These are phyloP conservation scores for Phoenicopterus ruber DNA, from an alignment of 2,113 vertebrate species.

Conservation along the genomic window DNA sequence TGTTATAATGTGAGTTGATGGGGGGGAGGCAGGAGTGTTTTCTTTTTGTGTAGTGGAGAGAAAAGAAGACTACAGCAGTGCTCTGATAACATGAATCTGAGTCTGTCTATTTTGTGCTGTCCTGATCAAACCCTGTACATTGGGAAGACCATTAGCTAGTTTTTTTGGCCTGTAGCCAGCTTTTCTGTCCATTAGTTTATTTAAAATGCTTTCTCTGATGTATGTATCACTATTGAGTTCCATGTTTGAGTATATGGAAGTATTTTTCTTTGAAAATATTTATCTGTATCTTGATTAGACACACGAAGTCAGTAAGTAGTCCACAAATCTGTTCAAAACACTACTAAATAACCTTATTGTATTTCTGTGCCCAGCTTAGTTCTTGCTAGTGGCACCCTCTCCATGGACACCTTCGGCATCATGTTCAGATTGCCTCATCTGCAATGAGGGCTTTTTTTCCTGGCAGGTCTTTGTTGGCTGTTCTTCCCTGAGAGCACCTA, in stretches of 20 bases:
- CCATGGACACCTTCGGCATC: not conserved
- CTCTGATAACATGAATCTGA: not conserved
- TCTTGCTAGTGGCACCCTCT: not conserved
- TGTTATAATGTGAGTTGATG: not conserved
- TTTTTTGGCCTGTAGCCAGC: not conserved
- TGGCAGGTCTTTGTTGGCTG: not conserved
- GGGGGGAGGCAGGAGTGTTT: not conserved
- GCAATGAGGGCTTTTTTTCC: not conserved
- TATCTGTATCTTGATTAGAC: not conserved
- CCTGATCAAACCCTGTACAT: not conserved
- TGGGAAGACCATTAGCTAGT: not conserved
- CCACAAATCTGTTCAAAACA: not conserved
- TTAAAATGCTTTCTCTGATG: not conserved
- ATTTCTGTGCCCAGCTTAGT: not conserved
- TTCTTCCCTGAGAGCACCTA: not conserved
- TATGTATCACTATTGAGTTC: not conserved
- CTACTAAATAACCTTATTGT: not conserved
- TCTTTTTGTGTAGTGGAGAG: not conserved
- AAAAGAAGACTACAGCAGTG: fast-evolving
- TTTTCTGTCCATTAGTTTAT: not conserved
- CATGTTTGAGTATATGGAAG: not conserved
- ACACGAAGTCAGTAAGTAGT: not conserved
- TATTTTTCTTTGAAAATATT: not conserved
- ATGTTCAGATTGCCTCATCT: not conserved
- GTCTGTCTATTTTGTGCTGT: not conserved